Evolutionary conservation across 2,113 vertebrate genomes (phyloP).

Genomic region (Petroica traversi): DNA sequence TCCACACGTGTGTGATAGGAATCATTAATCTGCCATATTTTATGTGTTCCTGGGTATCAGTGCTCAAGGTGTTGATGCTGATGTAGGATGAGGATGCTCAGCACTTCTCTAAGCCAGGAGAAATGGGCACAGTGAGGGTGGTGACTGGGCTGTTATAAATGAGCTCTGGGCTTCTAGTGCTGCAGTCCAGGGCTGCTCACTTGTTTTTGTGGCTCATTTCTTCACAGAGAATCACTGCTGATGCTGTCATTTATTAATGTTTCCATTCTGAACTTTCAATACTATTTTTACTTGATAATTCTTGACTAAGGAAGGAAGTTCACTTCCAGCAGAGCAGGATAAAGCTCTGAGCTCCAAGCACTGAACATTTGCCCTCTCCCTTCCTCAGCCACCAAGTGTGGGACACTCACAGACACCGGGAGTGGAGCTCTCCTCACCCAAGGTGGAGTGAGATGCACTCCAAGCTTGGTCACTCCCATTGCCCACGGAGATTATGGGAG

Average conservation of each 20-base stretch:
- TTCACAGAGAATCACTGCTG: background rate
- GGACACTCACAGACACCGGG: fast-evolving
- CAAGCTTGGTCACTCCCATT: background rate
- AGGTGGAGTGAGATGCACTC: fast-evolving
- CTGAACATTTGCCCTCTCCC: background rate
- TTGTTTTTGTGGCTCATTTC: background rate
- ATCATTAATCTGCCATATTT: fast-evolving
- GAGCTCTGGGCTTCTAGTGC: background rate
- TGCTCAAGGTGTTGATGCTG: background rate
- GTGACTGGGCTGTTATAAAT: background rate
- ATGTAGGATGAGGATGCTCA: background rate
- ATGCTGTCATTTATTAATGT: background rate
- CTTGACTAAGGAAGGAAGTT: background rate
- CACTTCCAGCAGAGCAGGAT: background rate
- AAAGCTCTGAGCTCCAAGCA: background rate
- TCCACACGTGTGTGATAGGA: fast-evolving
- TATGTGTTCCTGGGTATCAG: background rate
- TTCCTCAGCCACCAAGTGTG: background rate
- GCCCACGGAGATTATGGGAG: background rate
- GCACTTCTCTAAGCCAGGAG: background rate
- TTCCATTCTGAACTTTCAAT: background rate
- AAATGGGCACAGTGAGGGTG: background rate
- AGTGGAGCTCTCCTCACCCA: background rate
- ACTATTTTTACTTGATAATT: background rate
- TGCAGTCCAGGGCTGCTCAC: background rate